Evolutionary conservation across 1,140 invertebrate genomes (phyloP).

Genomic region (Bombyx mandarina): DNA sequence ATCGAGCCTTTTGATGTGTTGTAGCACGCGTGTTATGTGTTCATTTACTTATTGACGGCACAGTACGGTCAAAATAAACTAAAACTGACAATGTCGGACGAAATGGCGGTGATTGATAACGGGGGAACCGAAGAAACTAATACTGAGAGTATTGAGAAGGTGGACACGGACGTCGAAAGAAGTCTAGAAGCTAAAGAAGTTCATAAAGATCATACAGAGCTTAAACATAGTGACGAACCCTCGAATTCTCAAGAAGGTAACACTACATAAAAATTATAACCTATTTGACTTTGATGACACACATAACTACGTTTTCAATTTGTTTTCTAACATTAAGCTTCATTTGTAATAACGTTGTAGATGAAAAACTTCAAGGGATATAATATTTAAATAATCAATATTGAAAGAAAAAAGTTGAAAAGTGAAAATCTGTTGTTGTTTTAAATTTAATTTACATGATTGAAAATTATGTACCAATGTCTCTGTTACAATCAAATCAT

Average conservation of each 20-base stretch:
- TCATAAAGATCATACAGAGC: no score
- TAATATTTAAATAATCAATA: no score
- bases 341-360: background rate
- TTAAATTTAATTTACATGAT: no score
- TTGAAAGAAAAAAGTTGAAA: no score
- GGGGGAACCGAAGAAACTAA: constrained; percentile 39
- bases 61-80: constrained; percentile 41
- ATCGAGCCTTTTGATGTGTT: constrained; percentile 35
- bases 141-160: constrained; percentile 11
- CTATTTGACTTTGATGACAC: constrained; percentile 36
- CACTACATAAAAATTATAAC: constrained; percentile 25
- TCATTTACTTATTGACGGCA: constrained; percentile 52
- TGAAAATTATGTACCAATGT: no score
- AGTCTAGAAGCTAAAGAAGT: background rate
- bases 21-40: constrained; percentile 57
- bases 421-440: no score
- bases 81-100: constrained; percentile 65
- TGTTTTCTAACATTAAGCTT: background rate
- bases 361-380: background rate
- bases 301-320: constrained; percentile 9
- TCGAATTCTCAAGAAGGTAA: no score
- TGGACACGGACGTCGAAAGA: constrained; percentile 12
- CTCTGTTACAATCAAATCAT: no score
- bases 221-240: no score
- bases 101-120: constrained; percentile 66